Conservation (phyloP, 2,113 vertebrate species). For the Oncorhynchus gorbuscha region DNA sequence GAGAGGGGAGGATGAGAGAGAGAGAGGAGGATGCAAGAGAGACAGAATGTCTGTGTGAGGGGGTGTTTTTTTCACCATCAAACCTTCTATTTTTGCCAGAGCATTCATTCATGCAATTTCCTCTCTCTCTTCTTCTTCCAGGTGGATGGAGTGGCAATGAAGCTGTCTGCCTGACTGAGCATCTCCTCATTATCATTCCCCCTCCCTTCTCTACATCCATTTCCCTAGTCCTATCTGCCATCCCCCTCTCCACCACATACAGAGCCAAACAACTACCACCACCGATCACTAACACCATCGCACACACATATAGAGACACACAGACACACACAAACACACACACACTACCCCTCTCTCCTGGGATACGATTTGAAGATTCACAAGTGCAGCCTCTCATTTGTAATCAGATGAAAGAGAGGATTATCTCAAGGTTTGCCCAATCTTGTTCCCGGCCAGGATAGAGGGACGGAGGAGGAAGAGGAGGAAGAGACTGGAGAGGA, state of each 20-base stretch:
- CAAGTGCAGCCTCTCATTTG: constrained; percentile 56
- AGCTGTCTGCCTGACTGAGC: constrained; percentile 26
- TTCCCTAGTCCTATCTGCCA: background rate
- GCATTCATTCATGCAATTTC: constrained; percentile 36
- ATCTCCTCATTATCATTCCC: constrained; percentile 31
- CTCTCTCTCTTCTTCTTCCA: constrained; percentile 22
- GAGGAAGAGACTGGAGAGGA: constrained; percentile 11
- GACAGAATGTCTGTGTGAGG: background rate
- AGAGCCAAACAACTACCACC: constrained; percentile 38
- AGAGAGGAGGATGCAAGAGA: background rate
- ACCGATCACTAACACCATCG: constrained; percentile 10
- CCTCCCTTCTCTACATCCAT: constrained; percentile 41
- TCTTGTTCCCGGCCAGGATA: constrained; percentile 54
- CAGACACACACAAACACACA: constrained; percentile 1
- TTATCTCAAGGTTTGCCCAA: constrained; percentile 64
- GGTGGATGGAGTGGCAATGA: constrained; percentile 38
- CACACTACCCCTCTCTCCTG: constrained; percentile 11
- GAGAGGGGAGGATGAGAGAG: background rate
- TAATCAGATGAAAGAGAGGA: constrained; percentile 67
- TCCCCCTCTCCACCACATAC: background rate
- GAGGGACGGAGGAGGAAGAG: constrained; percentile 21
- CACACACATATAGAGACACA: background rate
- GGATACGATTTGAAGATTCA: constrained; percentile 62
- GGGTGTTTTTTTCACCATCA: constrained; percentile 6
- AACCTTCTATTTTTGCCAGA: constrained; percentile 14